Conservation (phyloP, 2,888 invertebrate genomes). For the Hyalella azteca region DNA sequence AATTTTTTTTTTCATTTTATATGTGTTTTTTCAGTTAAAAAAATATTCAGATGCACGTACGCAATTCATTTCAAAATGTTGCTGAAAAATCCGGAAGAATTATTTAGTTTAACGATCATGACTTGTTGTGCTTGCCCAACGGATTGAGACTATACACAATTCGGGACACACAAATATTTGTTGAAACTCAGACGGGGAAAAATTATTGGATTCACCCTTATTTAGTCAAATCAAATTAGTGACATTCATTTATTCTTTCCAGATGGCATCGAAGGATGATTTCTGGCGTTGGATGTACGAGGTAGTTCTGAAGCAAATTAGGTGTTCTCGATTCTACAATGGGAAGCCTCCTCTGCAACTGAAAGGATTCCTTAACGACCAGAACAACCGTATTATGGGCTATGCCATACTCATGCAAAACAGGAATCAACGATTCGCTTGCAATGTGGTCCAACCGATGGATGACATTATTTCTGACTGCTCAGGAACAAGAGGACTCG, state of each 20-base stretch:
- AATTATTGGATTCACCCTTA: too few relatives aligned
- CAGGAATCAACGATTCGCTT: constrained; percentile 60
- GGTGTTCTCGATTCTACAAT: constrained; percentile 66
- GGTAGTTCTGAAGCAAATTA: constrained; percentile 63
- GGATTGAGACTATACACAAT: too few relatives aligned
- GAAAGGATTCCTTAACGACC: constrained; percentile 66
- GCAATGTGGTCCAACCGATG: constrained; percentile 58
- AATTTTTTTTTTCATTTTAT: too few relatives aligned
- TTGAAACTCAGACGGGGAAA: too few relatives aligned
- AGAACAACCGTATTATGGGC: constrained; percentile 67
- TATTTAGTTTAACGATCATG: too few relatives aligned
- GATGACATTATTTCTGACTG: constrained; percentile 58
- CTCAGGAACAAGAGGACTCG: constrained; percentile 59
- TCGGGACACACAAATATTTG: too few relatives aligned
- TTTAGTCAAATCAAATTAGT: too few relatives aligned
- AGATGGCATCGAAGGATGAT: constrained; percentile 59
- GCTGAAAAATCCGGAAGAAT: too few relatives aligned
- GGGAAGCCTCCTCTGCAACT: constrained; percentile 65
- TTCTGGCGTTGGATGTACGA: constrained; percentile 65
- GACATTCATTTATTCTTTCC: constrained; percentile 1
- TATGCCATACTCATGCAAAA: constrained; percentile 66
- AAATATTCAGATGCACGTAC: too few relatives aligned
- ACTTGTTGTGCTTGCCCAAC: too few relatives aligned
- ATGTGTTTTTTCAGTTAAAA: too few relatives aligned
- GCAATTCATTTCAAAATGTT: too few relatives aligned